Base-by-base conservation (phyloP, 2,797 vertebrate species). In the Tragopan temminckii region DNA sequence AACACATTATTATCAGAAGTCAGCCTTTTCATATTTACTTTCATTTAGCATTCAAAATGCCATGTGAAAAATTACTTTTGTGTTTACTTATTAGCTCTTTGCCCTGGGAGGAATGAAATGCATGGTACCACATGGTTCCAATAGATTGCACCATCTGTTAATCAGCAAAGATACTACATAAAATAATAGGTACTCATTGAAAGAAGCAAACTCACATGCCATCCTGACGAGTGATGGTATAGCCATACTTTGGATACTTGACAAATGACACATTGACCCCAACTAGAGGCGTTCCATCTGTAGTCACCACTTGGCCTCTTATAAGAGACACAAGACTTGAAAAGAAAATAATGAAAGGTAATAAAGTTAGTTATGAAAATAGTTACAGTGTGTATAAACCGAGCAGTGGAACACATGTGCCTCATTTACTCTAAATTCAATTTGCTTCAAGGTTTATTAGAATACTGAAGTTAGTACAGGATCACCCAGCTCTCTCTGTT, bases 231-330 rank as follows among this genome's bases (percentile, higher is more conserved):
- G 99, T 99, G 97, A 99, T 98, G 94, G 99, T 99, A 94, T 99
- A 99, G 95, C 99, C 99, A 4, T 99, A 99, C 94, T 99, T 99
- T 77, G 99, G 99, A 97, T 99, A 99, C 97, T 99, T 99, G 97
- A 99, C 99, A 98, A 99, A 99, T 40, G 99, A 99, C 97, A 99
- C 99, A 20, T 99, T 99, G 94, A 99, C 99, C 94, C 99, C 99
- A 90, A 99, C 99, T 64, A 99, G 98, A 85, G 99, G 99, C 72
- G 99, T 99, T 95, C 99, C 99, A 97, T 99, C 99, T 97, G 98
- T 99, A 87, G 99, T 99, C 97, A 99, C 98, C 94, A 99, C 99
- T 98, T 99, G 99, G 96, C 99, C 99, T 97, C 99, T 98, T 98
- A 99, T 99, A 88, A 99, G 98, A 89, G 99, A 99, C 68, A 99